These are phyloP conservation scores for Lepus timidus DNA, from an alignment of 2,113 vertebrate species.

Conservation along the genomic window DNA sequence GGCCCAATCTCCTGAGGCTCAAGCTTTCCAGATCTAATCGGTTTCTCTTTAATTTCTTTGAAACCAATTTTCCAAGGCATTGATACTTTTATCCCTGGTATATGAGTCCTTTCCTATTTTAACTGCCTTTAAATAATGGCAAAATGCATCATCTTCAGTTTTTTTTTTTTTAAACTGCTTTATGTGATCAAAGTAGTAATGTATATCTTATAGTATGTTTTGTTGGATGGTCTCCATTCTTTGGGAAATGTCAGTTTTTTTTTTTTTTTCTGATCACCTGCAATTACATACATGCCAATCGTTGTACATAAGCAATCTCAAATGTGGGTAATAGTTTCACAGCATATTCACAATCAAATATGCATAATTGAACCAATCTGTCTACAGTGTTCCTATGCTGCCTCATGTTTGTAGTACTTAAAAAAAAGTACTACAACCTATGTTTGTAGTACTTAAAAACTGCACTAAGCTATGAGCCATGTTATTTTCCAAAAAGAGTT, in stretches of 20 bases:
- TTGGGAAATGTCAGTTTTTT: constrained; percentile 80
- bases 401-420: no score
- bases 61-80: constrained; percentile 69
- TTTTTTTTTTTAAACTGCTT: constrained; percentile 80
- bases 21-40: constrained; percentile 55
- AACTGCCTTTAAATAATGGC: constrained; percentile 83
- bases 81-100: neutral
- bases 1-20: constrained; percentile 69
- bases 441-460: no score
- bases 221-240: neutral
- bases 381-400: constrained; percentile 11
- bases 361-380: constrained; percentile 42
- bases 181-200: constrained; percentile 81
- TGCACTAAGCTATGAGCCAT: no score
- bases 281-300: constrained; percentile 79
- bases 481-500: no score
- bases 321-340: constrained; percentile 76
- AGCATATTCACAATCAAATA: constrained; percentile 83
- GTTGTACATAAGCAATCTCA: constrained; percentile 54
- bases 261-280: constrained; percentile 72
- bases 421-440: no score
- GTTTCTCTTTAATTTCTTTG: constrained; percentile 38
- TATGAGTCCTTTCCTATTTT: constrained; percentile 59
- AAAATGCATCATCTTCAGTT: constrained; percentile 81
- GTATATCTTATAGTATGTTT: constrained; percentile 53